Conservation (phyloP, 2,113 vertebrate species). For the Platycercus adscitus region DNA sequence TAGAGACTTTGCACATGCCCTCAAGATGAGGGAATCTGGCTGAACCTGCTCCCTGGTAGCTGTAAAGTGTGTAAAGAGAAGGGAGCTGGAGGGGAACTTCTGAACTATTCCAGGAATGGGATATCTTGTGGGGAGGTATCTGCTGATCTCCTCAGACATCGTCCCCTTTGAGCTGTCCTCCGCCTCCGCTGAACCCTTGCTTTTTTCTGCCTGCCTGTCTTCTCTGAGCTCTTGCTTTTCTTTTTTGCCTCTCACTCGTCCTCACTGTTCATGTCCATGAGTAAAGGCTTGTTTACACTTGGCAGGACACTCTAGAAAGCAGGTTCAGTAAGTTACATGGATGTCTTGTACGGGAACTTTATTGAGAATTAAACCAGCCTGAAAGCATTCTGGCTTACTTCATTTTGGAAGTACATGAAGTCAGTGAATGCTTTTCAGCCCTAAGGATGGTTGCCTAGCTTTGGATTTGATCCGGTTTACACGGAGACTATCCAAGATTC, state of each 20-base stretch:
- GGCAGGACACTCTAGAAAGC: not conserved
- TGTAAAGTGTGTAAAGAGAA: not conserved
- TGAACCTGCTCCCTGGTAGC: not conserved
- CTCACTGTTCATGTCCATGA: not conserved
- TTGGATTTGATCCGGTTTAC: not conserved
- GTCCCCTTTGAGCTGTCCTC: not conserved
- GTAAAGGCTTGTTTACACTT: not conserved
- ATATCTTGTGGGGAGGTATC: not conserved
- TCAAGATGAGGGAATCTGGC: not conserved
- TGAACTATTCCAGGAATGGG: not conserved
- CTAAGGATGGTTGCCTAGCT: not conserved
- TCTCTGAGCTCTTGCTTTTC: not conserved
- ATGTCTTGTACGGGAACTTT: not conserved
- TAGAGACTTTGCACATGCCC: not conserved
- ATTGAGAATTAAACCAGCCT: not conserved
- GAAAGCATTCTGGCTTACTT: not conserved
- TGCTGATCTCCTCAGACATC: not conserved
- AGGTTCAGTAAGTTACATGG: accelerated
- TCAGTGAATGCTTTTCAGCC: accelerated
- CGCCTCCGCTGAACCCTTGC: not conserved
- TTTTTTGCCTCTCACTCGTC: accelerated
- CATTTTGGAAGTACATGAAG: not conserved
- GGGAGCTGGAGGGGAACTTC: not conserved
- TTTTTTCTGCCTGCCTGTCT: not conserved
- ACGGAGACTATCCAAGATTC: not conserved